Evolutionary conservation across 2,113 vertebrate species (phyloP).

Genomic region (Gila orcuttii): DNA sequence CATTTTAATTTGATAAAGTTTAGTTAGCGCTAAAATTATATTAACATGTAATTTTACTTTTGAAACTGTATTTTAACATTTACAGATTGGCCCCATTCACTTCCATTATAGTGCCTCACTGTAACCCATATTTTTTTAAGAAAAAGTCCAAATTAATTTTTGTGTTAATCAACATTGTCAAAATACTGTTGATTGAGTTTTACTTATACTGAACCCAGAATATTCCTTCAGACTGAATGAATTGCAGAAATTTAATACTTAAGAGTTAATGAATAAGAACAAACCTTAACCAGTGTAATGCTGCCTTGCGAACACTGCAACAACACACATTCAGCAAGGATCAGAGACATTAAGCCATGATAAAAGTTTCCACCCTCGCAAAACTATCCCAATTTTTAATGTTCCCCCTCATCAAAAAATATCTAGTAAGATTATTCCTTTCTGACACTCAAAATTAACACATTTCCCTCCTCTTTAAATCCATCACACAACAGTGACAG

Average conservation of each 20-base stretch:
- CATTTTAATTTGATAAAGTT: neutral
- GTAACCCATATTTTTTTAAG: neutral
- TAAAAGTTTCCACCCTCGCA: neutral
- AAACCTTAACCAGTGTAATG: neutral
- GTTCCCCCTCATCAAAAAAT: neutral
- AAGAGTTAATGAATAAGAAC: neutral
- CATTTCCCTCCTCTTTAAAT: neutral
- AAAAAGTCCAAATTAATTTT: neutral
- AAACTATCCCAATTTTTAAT: neutral
- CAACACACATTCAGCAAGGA: neutral
- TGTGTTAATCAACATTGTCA: neutral
- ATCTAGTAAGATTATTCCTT: too few species aligned
- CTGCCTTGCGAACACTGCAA: neutral
- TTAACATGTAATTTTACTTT: neutral
- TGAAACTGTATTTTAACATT: neutral
- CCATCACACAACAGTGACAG: neutral
- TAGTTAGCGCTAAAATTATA: neutral
- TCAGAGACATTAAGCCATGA: constrained; percentile 9
- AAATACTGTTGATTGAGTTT: neutral
- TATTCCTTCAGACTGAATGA: neutral
- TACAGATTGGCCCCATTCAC: neutral
- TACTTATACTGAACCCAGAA: neutral
- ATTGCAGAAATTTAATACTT: neutral
- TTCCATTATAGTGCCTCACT: neutral
- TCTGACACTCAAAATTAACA: neutral